Base-by-base conservation (phyloP, 2,113 vertebrate species). In the Pleuronectes platessa region DNA sequence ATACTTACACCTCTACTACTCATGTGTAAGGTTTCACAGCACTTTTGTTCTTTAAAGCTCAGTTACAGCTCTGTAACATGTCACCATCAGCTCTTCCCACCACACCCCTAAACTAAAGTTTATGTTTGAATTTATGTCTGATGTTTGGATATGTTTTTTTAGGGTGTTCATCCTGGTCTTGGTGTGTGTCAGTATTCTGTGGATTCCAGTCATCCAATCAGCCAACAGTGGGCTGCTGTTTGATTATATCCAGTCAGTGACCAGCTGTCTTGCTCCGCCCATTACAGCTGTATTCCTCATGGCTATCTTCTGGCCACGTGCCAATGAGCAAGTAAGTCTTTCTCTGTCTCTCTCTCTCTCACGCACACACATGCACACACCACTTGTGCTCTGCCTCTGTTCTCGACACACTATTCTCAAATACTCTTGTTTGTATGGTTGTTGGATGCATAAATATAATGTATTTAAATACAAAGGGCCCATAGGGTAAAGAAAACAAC, bases 161-260 rank as follows among this genome's bases (percentile, higher is more conserved):
- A 99, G 98, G 82, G 80, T 98, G 59, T 98, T 98, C 26, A 93
- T 97, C 71, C 85, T 98, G 45, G 49, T 97, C 53, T 91, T 99
- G 64, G 94, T 97, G 54, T 87, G 88, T 59, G 54, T 98, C 81
- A 99, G 98, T 79, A 95, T 99, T 68, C 70, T 97, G 71, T 99
- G 98, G 98, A 97, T 99, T 86, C 98, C 98, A 2, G 72, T 99
- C 68, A 95, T 99, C 86, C 98, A 99, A 58, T 92, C 94, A 65
- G 94, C 98, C 79, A 98, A 97, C 87, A 99, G 96, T 0, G 97
- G 98, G 20, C 94, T 96, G 84, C 96, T 99, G 42, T 99, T 99
- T 59, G 96, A 97, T 86, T 99, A 99, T 73, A 95, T 98, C 79
- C 97, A 99, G 83, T 95, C 96, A 47, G 92, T 98, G 82, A 96